Base-by-base conservation (phyloP, 2,113 vertebrate species). In the Brachirus orientalis region DNA sequence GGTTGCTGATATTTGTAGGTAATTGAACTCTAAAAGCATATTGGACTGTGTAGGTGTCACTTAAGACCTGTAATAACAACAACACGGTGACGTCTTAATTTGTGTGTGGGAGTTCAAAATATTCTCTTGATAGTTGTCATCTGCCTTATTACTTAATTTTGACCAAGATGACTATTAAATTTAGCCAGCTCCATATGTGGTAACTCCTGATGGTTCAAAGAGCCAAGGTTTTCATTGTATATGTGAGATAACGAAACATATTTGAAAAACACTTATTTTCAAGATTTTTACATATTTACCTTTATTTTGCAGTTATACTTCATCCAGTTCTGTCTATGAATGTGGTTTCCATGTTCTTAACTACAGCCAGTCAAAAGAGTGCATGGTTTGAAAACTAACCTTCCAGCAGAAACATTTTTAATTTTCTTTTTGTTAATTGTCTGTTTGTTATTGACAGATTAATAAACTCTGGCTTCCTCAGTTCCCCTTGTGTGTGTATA, bases 391-490 rank as follows among this genome's bases (percentile, higher is more conserved):
- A 10, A 36, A 55, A 22, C 10, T 37, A 57, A 22, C 9, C n/a
- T 20, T 7, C 6, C 10, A 35, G 9, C 22, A 46, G 18, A 63
- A 63, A 36, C n/a, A 16, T 10, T 13, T 43, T 18, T 5, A 44
- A 0, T 54, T 16, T 2, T n/a, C 18, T 47, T 54, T 61, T 44
- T 10, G 43, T 17, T 10, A 11, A 54, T 53, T 28, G 50, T 7
- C 17, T 4, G 41, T 51, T 37, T 46, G 54, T 52, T 33, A n/a
- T 22, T 56, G 36, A 67, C 45, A 63, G 52, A 17, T 20, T 52
- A 59, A 17, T 65, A 7, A 47, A 22, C 0, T 36, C 35, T 1
- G 43, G 5, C 20, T 53, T 19, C 46, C 64, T 52, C 36, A 13
- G 1, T 14, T 11, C 48, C 11, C 6, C 0, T 46, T 22, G n/a